Evolutionary conservation across 35 echinoderm and acorn worm species (phyloP).

Genomic region (Nesometra sesokonis): DNA sequence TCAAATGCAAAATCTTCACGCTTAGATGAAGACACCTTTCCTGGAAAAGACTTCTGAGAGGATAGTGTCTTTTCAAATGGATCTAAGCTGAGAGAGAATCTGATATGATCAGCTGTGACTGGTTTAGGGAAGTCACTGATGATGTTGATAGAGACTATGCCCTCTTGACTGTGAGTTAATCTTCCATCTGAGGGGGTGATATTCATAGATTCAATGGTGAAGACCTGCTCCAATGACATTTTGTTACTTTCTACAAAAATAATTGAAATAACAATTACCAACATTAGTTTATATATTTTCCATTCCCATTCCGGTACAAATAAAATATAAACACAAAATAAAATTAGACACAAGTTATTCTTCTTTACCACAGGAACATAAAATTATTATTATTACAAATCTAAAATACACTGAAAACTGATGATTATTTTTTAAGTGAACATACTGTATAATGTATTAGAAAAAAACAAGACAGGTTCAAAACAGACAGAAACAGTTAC

Average conservation of each 20-base stretch:
- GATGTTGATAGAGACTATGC: conserved; percentile 32
- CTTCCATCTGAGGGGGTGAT: conserved; percentile 14
- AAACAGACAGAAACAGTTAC: too few relatives aligned
- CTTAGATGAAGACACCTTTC: not conserved
- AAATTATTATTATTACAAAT: too few relatives aligned
- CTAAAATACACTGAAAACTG: too few relatives aligned
- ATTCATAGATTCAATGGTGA: conserved; percentile 18
- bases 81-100: conserved; percentile 14
- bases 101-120: conserved; percentile 31
- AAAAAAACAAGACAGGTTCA: too few relatives aligned
- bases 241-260: not conserved
- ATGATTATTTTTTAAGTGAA: too few relatives aligned
- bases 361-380: too few relatives aligned
- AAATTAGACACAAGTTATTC: too few relatives aligned
- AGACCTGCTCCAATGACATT: conserved; percentile 2
- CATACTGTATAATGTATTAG: too few relatives aligned
- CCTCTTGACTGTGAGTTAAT: not conserved
- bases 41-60: conserved; percentile 46
- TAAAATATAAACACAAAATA: too few relatives aligned
- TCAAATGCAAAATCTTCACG: conserved; percentile 5
- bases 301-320: too few relatives aligned
- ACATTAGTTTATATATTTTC: too few relatives aligned
- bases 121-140: conserved; percentile 39
- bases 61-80: conserved; percentile 4
- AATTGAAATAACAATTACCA: too few relatives aligned